These are phyloP conservation scores for Syndactyla subalaris DNA, from an alignment of 2,797 vertebrate species.

Conservation along the genomic window DNA sequence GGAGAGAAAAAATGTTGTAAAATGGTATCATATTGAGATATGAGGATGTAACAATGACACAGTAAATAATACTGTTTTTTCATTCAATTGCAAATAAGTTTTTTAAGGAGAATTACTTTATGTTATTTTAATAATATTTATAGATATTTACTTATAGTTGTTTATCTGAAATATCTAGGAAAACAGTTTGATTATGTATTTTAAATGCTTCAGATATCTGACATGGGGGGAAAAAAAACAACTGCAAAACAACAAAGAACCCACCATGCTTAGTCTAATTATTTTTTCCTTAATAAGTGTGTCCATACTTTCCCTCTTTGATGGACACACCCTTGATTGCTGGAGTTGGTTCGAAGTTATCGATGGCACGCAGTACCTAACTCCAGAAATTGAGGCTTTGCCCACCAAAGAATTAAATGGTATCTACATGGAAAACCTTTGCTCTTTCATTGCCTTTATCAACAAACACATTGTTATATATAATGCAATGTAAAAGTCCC, in stretches of 20 bases:
- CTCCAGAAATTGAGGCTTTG: background rate
- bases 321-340: background rate
- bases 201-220: background rate
- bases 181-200: background rate
- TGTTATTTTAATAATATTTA: background rate
- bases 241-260: too few species aligned
- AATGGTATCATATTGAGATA: background rate
- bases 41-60: background rate
- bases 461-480: background rate
- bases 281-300: background rate
- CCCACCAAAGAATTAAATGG: background rate
- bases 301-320: background rate
- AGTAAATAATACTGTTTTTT: background rate
- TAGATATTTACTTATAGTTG: background rate
- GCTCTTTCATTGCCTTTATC: background rate
- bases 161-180: background rate
- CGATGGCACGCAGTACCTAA: background rate
- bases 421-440: background rate
- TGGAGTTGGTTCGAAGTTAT: background rate
- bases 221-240: background rate
- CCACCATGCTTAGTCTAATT: fast-evolving
- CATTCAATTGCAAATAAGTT: background rate
- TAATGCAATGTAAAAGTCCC: background rate
- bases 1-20: background rate
- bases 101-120: background rate